Evolutionary conservation across 2,113 vertebrate genomes (phyloP).

Genomic region (Aldabrachelys gigantea): DNA sequence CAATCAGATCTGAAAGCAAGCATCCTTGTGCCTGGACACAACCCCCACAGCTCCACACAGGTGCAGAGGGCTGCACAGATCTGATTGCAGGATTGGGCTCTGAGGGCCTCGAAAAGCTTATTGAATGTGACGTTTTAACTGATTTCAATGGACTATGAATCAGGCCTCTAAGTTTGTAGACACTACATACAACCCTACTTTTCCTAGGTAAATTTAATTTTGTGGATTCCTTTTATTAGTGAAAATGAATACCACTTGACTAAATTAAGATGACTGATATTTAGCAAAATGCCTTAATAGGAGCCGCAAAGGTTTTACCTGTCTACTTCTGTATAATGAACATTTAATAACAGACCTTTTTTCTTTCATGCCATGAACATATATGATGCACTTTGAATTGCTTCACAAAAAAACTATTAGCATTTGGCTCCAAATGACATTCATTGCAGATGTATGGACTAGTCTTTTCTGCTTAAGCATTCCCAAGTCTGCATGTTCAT

Average conservation of each 20-base stretch:
- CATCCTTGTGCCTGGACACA: background rate
- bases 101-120: rapidly evolving
- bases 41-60: background rate
- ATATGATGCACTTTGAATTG: constrained; percentile 20
- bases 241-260: constrained; percentile 47
- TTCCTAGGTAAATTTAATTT: background rate
- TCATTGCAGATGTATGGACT: constrained; percentile 13
- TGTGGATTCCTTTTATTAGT: constrained; percentile 4
- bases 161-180: background rate
- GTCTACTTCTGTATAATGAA: constrained; percentile 57
- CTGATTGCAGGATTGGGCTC: background rate
- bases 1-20: rapidly evolving
- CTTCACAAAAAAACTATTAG: constrained; percentile 30
- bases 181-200: background rate
- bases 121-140: background rate
- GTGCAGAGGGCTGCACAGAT: rapidly evolving
- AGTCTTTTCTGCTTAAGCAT: background rate
- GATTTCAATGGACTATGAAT: background rate
- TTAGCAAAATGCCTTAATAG: constrained; percentile 38
- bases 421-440: background rate
- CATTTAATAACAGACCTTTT: constrained; percentile 47
- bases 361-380: constrained; percentile 49
- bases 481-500: background rate
- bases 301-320: constrained; percentile 10
- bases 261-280: constrained; percentile 44